Base-by-base conservation (phyloP, 2,888 invertebrate species). In the Galerucella nymphaeae region DNA sequence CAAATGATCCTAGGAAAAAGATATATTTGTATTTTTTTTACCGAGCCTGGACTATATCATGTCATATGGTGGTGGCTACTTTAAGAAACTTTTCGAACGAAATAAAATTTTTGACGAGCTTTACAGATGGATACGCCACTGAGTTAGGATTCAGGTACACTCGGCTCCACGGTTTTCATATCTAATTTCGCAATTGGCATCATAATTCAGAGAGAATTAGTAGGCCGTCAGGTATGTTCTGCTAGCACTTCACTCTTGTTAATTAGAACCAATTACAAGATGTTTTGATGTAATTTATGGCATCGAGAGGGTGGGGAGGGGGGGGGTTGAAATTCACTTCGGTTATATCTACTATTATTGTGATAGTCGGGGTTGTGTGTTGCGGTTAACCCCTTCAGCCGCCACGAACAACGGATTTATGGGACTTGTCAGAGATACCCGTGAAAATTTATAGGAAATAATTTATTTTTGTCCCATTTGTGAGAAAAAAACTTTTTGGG, bases 151-250 rank as follows among this genome's bases (percentile, higher is more conserved):
- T 59, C 61, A 70, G 57, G 70, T 70, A 69, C 30, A 48, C 63
- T 23, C 63, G 41, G 55, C 48, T 61, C 57, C 57, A 67, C 80
- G 78, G 77, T 80, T 75, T 76, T 77, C 77, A 84, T 84, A 84
- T 85, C 83, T 85, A 85, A 86, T 86, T 85, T 84, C 85, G 81
- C 84, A 85, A 85, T 86, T 86, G 85, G 84, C 82, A 83, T 83
- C 84, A 85, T 86, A 85, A 86, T 82, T 85, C 85, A 85, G 82
- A 65, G 73, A 67, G 77, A 80, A 79, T 80, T 79, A 79, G 77
- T 76, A 74, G 71, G 76, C 77, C 77, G 77, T 75, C 77, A 75
- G 71, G 71, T 74, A 77, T 73, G 55, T 63, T 70, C 70, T 42
- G 18, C 61, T 74, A 74, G 76, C 78, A 78, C 79, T 79, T 80